Evolutionary conservation across 2,888 invertebrate species (phyloP), one percentile per base, ranked within the genome.

Genomic region (Exephanes ischioxanthus): DNA sequence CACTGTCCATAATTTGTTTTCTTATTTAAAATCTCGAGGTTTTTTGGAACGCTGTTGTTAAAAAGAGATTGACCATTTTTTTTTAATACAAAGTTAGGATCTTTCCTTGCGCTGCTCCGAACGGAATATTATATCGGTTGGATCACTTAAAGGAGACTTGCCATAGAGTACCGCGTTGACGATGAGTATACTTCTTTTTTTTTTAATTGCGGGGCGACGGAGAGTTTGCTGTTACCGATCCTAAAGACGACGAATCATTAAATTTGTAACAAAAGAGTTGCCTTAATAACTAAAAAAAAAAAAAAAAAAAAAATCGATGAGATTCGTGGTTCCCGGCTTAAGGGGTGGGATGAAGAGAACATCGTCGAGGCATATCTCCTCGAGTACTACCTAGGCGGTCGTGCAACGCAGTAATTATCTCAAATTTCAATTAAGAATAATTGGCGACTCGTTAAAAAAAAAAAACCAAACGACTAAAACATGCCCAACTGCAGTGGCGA

Each of bases 261-360:
- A 89, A 89, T 89, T 75, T 89, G 88, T 90, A 91, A 90, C 87
- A 90, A 87, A 61, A 91, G 90, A 89, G 90, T 91, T 92, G 92
- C 92, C 92, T 91, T 92, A 92, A 91, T 90, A 91, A 89, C 90
- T 89, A 89, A 88, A 89, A 88, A 30, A 11, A 30, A 89, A 88
- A 89, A 88, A 30, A 11, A 30, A 58, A 58, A 26, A 26, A 58
- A 58, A 61, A 85, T 89, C 89, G 88, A 87, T 89, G 80, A 87
- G 86, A 84, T 87, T 90, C 87, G 86, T 78, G 83, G 48, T 45
- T 48, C 63, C 16, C 33, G 53, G 71, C 71, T 75, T 45, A 75
- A 75, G 55, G 71, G 71, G 53, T 48, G 51, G 11, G 55, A 19
- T 16, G 37, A 45, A 48, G 14, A 55, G 55, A 55, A 55, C 55